These are phyloP conservation scores for Gulo gulo DNA, from an alignment of 2,113 vertebrate genomes.

Conservation along the genomic window DNA sequence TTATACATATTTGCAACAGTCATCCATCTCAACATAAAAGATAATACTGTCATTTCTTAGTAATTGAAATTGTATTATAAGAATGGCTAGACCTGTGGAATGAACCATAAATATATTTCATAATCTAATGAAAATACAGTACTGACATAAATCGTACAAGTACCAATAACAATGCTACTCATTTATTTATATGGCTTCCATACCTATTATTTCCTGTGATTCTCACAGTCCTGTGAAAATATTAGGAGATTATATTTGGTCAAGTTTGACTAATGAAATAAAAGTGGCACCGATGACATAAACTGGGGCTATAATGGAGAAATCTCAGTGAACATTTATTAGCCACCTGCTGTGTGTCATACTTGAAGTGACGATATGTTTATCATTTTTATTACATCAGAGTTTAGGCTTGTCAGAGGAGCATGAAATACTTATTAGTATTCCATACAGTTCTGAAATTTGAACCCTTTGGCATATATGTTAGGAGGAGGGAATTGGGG, in stretches of 20 bases:
- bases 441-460: background rate
- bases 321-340: background rate
- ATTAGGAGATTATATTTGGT: background rate
- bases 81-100: background rate
- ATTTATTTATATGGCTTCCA: background rate
- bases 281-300: background rate
- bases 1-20: background rate
- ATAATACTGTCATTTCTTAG: background rate
- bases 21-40: background rate
- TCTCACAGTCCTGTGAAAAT: background rate
- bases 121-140: conserved; percentile 31
- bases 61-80: background rate
- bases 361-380: background rate
- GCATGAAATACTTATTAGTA: background rate
- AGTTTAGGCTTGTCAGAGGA: background rate
- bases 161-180: background rate
- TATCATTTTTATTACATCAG: background rate
- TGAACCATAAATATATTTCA: conserved; percentile 20
- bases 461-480: background rate
- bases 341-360: background rate
- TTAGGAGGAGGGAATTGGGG: background rate
- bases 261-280: conserved; percentile 24
- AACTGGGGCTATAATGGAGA: background rate
- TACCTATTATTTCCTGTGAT: background rate
- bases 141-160: background rate